Percentiles rank a stretch among this genome's conserved stretches.
Evolutionary conservation across 2,797 vertebrate species (phyloP).

Genomic region (Clarias pachynema): DNA sequence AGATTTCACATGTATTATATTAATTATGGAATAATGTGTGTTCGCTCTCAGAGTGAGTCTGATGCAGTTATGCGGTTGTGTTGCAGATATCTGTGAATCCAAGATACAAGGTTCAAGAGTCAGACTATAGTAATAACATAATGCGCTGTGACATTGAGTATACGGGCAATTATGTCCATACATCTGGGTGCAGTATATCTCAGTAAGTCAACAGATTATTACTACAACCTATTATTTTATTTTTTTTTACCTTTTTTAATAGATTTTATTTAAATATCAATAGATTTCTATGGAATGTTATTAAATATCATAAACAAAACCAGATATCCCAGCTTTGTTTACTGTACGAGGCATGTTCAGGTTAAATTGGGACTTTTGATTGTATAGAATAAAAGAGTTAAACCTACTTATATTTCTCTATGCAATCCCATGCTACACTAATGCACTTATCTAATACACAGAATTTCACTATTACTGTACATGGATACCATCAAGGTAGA

Average conservation of each 20-base stretch:
- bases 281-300: neutral
- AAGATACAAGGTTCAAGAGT: constrained; percentile 77
- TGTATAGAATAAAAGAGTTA: too few relatives aligned
- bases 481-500: too few relatives aligned
- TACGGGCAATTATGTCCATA: constrained; percentile 72
- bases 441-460: too few relatives aligned
- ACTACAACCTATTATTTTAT: neutral
- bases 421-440: too few relatives aligned
- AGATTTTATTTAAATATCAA: neutral
- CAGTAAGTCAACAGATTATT: constrained; percentile 62
- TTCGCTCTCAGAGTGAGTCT: neutral
- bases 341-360: too few relatives aligned
- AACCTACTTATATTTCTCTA: too few relatives aligned
- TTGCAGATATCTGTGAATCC: constrained; percentile 82
- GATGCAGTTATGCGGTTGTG: neutral
- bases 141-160: constrained; percentile 79
- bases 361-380: too few relatives aligned
- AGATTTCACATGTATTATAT: neutral
- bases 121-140: constrained; percentile 79
- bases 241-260: neutral
- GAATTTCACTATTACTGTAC: too few relatives aligned
- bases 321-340: neutral
- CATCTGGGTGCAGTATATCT: constrained; percentile 73
- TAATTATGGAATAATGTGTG: neutral
- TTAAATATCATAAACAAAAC: neutral